Base-by-base conservation (phyloP, 2,113 vertebrate species). In the Diadophis punctatus region DNA sequence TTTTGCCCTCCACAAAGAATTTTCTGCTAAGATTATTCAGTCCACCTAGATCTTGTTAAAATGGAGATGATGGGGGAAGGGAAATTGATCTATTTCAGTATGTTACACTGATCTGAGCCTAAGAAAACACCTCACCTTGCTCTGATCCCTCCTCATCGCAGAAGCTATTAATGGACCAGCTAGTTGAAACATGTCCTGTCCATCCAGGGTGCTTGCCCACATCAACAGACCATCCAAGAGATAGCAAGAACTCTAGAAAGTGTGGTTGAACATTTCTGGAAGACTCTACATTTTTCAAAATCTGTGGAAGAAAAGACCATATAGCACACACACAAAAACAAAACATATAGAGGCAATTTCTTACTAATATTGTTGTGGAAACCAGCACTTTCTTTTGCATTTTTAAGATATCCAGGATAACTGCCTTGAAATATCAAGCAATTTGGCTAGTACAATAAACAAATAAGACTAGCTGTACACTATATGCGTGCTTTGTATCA, bases 211-310 rank as follows among this genome's bases (percentile, higher is more conserved):
- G 99, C 84, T 95, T 98, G 89, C 99, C 98, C 60, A 99, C 97
- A 0, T 99, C 98, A 93, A 99, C 99, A 0, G 99, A 98, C 99
- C 99, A 99, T 95, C 99, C 99, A 95, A 99, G 97, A 51, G 99
- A 99, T 88, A 99, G 95, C 93, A 99, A 96, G 97, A 99, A 99
- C 97, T 99, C 99, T 96, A 99, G 93, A 94, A 99, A 99, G 97
- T 99, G 98, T 53, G 98, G 98, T 96, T 99, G 99, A 92, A 99
- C 98, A 88, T 97, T 98, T 96, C 97, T 97, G 88, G 98, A 98
- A 93, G 98, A 99, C 96, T 99, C 99, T 93, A 99, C 98, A 91
- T 99, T 99, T 97, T 98, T 98, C 95, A 99, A 95, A 95, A 99
- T 99, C 99, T 99, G 95, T 96, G 58, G 74, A 12, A 10, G 48